These are phyloP conservation scores for Dicentrarchus labrax DNA, from an alignment of 2,113 vertebrate genomes.

Conservation along the genomic window DNA sequence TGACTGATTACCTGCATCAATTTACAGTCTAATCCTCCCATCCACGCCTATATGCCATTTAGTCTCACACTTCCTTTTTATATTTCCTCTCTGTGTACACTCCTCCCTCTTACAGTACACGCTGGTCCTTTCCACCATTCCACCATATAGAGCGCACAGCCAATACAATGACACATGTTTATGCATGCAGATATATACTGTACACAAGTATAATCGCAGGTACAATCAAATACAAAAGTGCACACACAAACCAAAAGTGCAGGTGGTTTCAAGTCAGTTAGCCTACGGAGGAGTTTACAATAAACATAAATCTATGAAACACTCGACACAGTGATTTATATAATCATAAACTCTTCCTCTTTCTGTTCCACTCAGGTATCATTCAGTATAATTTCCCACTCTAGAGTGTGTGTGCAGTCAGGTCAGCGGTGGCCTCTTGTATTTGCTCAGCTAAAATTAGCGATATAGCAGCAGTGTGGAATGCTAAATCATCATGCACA, in stretches of 20 bases:
- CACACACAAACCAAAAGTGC: background rate
- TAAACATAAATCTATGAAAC: constrained; percentile 17
- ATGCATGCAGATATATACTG: background rate
- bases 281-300: background rate
- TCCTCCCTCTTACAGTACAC: background rate
- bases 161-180: background rate
- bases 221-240: background rate
- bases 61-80: constrained; percentile 8
- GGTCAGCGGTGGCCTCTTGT: constrained; percentile 12
- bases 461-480: background rate
- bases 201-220: background rate
- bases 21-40: constrained; percentile 19
- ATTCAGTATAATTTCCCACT: constrained; percentile 31
- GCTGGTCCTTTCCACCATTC: constrained; percentile 20
- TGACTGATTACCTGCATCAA: constrained; percentile 23
- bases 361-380: constrained; percentile 19
- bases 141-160: background rate
- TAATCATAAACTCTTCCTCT: constrained; percentile 36
- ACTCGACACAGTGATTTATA: constrained; percentile 6
- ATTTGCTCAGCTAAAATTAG: constrained; percentile 40
- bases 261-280: constrained; percentile 16
- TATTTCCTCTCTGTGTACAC: background rate
- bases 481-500: background rate
- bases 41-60: background rate
- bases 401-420: background rate